These are phyloP conservation scores for Drosophila takahashii DNA, from an alignment of 1,140 invertebrate species.

Conservation along the genomic window DNA sequence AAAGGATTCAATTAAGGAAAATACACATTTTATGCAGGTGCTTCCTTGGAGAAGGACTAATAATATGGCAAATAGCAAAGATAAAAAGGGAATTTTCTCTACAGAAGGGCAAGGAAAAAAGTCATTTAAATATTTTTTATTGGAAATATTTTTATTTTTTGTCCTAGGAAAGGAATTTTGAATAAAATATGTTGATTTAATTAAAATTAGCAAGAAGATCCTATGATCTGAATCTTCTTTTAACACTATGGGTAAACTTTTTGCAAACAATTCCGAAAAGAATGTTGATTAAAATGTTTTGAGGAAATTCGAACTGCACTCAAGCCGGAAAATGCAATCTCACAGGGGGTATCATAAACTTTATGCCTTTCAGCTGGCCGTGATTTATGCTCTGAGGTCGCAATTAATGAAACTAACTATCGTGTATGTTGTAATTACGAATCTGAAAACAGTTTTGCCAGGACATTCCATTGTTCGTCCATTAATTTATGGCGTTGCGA, in stretches of 20 bases:
- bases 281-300: constrained; percentile 28
- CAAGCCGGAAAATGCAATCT: constrained; percentile 13
- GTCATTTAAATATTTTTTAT: neutral
- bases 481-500: constrained; percentile 34
- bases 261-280: neutral
- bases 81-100: neutral
- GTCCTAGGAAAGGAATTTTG: neutral
- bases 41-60: neutral
- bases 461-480: constrained; percentile 39
- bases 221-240: neutral
- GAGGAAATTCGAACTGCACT: neutral
- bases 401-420: constrained; percentile 55
- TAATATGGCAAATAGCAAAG: neutral
- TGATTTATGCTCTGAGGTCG: constrained; percentile 41
- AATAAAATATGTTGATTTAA: neutral
- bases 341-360: constrained; percentile 11
- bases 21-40: constrained; percentile 25
- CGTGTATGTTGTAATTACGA: constrained; percentile 45
- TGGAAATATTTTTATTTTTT: neutral
- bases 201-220: neutral
- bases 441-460: constrained; percentile 51
- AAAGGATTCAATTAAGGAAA: constrained; percentile 46
- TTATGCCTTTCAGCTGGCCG: neutral
- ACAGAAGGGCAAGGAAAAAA: too few relatives aligned
- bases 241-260: neutral